Evolutionary conservation across 2,888 invertebrate species (phyloP).

Genomic region (Oscheius sp.): DNA sequence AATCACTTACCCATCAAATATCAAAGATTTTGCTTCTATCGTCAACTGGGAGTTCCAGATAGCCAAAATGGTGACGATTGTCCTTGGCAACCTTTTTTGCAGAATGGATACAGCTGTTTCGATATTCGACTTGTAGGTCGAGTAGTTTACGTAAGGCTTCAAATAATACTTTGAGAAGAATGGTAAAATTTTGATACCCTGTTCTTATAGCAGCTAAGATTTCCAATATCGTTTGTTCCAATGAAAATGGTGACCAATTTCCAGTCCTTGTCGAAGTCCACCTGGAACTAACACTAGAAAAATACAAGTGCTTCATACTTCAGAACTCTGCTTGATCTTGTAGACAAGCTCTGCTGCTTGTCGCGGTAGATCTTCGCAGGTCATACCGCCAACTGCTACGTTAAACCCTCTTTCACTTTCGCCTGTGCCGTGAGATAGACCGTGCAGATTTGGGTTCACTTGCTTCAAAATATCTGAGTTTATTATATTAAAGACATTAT

Average conservation of each 20-base stretch:
- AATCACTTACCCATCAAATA: slow-evolving; percentile 42
- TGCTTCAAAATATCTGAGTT: slow-evolving; percentile 80
- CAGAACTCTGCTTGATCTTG: background rate
- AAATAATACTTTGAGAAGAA: background rate
- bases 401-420: slow-evolving; percentile 49
- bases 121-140: slow-evolving; percentile 42
- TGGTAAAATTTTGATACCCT: slow-evolving; percentile 7
- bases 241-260: slow-evolving; percentile 65
- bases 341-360: slow-evolving; percentile 57
- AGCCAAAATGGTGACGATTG: slow-evolving; percentile 46
- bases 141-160: slow-evolving; percentile 36
- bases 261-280: slow-evolving; percentile 59
- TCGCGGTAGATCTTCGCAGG: slow-evolving; percentile 51
- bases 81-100: slow-evolving; percentile 45
- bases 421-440: slow-evolving; percentile 82
- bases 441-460: slow-evolving; percentile 81
- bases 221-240: slow-evolving; percentile 63
- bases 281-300: slow-evolving; percentile 28
- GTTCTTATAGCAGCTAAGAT: slow-evolving; percentile 29
- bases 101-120: slow-evolving; percentile 41
- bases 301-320: background rate
- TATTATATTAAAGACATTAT: background rate
- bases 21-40: slow-evolving; percentile 43
- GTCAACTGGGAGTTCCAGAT: slow-evolving; percentile 52
- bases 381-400: slow-evolving; percentile 56